phyloP scores from a whole-genome alignment of 37 sponge, comb jelly and placozoan genomes.

The Haliclona indistincta region DNA sequence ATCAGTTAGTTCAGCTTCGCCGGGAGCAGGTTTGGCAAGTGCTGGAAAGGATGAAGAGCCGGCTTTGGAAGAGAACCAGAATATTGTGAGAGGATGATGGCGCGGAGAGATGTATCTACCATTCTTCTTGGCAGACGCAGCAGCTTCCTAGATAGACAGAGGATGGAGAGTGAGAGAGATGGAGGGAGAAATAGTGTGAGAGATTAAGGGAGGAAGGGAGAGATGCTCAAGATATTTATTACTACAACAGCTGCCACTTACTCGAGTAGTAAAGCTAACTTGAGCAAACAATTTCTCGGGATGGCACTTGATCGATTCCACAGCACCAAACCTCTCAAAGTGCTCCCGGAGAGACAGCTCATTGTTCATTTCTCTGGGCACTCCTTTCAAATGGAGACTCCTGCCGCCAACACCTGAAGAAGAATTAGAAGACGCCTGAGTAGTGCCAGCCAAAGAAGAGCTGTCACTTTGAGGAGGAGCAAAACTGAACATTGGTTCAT shows the following conservation, averaged over 20 bases:
- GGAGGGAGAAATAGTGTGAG: neutral
- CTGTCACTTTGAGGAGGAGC: no score
- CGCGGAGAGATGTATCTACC: constrained; percentile 38
- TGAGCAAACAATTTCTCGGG: constrained; percentile 61
- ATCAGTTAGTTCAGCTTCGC: no score
- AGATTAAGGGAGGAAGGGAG: neutral
- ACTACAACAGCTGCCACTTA: constrained; percentile 24
- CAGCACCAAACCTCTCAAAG: constrained; percentile 63
- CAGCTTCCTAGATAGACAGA: constrained; percentile 27
- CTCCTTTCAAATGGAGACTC: constrained; percentile 66
- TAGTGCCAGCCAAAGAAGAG: no score
- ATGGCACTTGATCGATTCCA: constrained; percentile 34
- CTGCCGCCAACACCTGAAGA: neutral
- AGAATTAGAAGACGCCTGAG: neutral
- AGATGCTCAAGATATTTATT: neutral
- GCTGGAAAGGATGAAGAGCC: no score
- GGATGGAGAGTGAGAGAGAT: neutral
- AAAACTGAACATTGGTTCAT: no score
- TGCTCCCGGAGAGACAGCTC: constrained; percentile 26
- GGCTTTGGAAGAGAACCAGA: constrained; percentile 50
- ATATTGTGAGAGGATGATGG: constrained; percentile 42
- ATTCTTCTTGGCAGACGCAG: constrained; percentile 44
- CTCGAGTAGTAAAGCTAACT: constrained; percentile 50
- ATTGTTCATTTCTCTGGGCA: constrained; percentile 58
- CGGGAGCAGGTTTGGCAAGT: no score